A percentile compares a stretch with the other conserved stretches of the same genome.
These are phyloP conservation scores for Fukomys damarensis DNA, from an alignment of 2,113 vertebrate genomes.

Conservation along the genomic window DNA sequence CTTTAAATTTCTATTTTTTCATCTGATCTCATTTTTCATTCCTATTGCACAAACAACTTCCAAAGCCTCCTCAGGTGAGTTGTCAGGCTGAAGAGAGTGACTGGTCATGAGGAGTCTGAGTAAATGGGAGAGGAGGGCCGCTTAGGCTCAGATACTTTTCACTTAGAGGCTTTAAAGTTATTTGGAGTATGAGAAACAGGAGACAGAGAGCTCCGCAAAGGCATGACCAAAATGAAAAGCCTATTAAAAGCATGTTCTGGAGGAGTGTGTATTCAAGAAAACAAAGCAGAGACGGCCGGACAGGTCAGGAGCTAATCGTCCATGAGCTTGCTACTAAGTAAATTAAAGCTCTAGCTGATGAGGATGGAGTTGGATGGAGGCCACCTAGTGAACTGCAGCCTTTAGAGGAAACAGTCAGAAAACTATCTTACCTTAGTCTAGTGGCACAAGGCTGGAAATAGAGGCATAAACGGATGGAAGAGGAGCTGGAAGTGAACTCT, in stretches of 20 bases:
- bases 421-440: constrained; percentile 47
- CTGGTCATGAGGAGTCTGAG: background rate
- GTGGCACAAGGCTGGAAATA: background rate
- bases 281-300: background rate
- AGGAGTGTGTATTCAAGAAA: background rate
- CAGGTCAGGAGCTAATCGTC: constrained; percentile 42
- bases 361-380: constrained; percentile 4
- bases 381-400: too few species aligned
- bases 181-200: background rate
- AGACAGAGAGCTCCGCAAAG: background rate
- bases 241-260: background rate
- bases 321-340: constrained; percentile 26
- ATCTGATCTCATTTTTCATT: background rate
- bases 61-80: background rate
- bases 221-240: background rate
- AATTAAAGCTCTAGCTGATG: constrained; percentile 57
- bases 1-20: background rate
- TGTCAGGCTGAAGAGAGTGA: background rate
- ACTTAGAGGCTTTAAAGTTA: background rate
- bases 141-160: background rate
- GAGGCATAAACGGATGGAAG: background rate
- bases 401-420: constrained; percentile 14
- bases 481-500: background rate
- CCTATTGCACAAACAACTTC: background rate
- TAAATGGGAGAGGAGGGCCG: background rate